A percentile compares a stretch with the other conserved stretches of the same genome.
Conservation (phyloP, 2,888 invertebrate species). For the Eupithecia exiguata region DNA sequence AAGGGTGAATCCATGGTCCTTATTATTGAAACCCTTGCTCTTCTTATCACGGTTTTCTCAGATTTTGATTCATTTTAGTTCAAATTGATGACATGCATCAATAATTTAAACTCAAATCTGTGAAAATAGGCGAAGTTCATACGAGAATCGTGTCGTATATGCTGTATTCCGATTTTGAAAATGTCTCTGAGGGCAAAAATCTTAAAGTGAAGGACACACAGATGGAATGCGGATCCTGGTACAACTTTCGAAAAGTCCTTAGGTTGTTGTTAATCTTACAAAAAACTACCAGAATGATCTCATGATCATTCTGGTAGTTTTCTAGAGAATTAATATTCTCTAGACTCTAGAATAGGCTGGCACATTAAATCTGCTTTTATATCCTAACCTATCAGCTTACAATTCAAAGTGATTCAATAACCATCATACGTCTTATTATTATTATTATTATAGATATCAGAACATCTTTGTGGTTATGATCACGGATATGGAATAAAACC, state of each 20-base stretch:
- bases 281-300: neutral
- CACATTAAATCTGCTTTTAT: neutral
- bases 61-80: too few species aligned
- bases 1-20: neutral
- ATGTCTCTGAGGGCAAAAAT: neutral
- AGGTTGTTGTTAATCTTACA: neutral
- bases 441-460: neutral
- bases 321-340: too few species aligned
- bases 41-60: neutral
- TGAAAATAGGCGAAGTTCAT: neutral
- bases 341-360: neutral
- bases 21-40: neutral
- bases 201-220: slow-evolving; percentile 21
- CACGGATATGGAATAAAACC: slow-evolving; percentile 8
- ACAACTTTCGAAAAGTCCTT: neutral
- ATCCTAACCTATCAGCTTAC: neutral
- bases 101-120: neutral
- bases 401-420: neutral
- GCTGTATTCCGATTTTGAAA: neutral
- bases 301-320: too few species aligned
- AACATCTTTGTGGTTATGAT: slow-evolving; percentile 13
- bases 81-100: too few species aligned
- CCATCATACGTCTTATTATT: neutral
- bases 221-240: slow-evolving; percentile 27
- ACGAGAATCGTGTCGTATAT: neutral